These are phyloP conservation scores for Cheilinus undulatus DNA, from an alignment of 2,113 vertebrate species.

Conservation along the genomic window DNA sequence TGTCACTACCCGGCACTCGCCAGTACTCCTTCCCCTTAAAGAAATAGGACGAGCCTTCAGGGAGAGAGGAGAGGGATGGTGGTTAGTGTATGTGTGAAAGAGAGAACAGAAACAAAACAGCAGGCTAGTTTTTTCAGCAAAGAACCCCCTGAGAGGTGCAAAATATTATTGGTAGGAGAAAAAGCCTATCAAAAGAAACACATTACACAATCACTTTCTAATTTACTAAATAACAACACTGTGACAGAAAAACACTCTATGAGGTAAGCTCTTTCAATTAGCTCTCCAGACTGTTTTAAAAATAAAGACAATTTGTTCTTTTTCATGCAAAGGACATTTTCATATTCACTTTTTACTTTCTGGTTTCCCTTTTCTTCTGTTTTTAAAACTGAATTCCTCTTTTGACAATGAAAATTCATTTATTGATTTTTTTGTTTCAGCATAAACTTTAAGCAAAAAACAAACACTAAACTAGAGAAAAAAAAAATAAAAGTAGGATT, in stretches of 20 bases:
- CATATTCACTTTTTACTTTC: no score
- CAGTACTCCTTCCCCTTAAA: constrained; percentile 96
- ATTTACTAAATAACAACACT: background rate
- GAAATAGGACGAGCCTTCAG: constrained; percentile 92
- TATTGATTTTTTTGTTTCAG: no score
- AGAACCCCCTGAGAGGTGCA: background rate
- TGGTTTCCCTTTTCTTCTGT: no score
- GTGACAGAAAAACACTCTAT: background rate
- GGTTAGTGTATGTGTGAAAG: background rate
- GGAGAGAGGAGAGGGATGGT: background rate
- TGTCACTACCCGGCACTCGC: constrained; percentile 89
- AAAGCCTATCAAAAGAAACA: background rate
- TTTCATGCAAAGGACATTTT: no score
- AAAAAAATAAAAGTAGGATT: no score
- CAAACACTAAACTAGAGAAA: no score
- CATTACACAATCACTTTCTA: background rate
- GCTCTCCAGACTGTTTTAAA: no score
- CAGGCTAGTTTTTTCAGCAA: background rate
- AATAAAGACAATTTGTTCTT: no score
- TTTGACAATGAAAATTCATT: no score
- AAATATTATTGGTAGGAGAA: background rate
- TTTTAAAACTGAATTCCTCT: no score
- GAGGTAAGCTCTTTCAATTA: no score
- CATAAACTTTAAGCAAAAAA: no score
- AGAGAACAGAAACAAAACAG: background rate